Evolutionary conservation across 2,888 invertebrate genomes (phyloP).

Genomic region (Odontocolon sp.): DNA sequence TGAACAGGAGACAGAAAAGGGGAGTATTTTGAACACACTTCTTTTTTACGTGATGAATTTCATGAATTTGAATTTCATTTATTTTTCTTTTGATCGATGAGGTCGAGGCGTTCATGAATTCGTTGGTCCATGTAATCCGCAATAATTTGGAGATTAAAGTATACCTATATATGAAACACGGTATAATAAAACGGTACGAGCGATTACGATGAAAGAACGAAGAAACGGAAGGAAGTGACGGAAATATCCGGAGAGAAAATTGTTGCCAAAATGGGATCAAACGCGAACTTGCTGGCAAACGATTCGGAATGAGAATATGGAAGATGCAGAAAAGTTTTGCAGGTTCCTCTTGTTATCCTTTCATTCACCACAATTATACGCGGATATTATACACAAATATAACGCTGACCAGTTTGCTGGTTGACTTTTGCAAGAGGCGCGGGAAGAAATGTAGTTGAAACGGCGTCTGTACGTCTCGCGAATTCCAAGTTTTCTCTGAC

Average conservation of each 20-base stretch:
- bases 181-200: conserved; percentile 20
- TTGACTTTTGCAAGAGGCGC: conserved; percentile 35
- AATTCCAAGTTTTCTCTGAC: conserved; percentile 28
- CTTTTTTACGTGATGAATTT: too few species aligned
- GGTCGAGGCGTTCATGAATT: too few species aligned
- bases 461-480: conserved; percentile 50
- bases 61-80: too few species aligned
- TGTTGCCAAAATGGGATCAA: conserved; percentile 48
- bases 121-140: too few species aligned
- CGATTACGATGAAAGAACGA: conserved; percentile 7
- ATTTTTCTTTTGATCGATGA: too few species aligned
- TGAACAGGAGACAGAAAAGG: too few species aligned
- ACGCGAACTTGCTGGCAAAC: conserved; percentile 35
- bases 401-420: conserved; percentile 10
- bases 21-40: too few species aligned
- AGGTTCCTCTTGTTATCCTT: conserved; percentile 46
- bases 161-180: too few species aligned
- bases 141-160: too few species aligned
- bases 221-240: conserved; percentile 19
- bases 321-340: conserved; percentile 50
- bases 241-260: neutral
- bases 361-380: conserved; percentile 41
- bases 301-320: conserved; percentile 30
- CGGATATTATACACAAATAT: too few species aligned
- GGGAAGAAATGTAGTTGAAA: conserved; percentile 35